A percentile compares a stretch with the other conserved stretches of the same genome.
Conservation (phyloP, 2,888 invertebrate species). For the Ennomos quercinarius region DNA sequence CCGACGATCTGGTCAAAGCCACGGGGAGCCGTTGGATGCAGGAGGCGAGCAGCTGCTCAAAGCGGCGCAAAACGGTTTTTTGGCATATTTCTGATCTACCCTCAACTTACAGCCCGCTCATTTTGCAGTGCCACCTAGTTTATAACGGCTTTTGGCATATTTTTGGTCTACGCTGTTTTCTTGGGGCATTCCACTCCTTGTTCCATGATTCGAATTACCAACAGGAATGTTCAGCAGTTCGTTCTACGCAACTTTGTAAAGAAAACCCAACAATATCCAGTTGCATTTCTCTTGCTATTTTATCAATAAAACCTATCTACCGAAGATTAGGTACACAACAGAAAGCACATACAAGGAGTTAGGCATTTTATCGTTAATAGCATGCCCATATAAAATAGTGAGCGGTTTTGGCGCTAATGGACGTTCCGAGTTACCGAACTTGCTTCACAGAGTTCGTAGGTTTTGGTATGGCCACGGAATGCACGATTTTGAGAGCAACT, state of each 20-base stretch:
- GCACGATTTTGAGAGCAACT: slow-evolving; percentile 26
- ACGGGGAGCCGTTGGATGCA: too few relatives aligned
- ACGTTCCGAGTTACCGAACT: slow-evolving; percentile 58
- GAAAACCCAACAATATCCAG: neutral
- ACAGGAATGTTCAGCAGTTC: too few relatives aligned
- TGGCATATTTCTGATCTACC: too few relatives aligned
- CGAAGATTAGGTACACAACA: slow-evolving; percentile 7
- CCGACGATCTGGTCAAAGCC: too few relatives aligned
- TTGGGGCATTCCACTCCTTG: too few relatives aligned
- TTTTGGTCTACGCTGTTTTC: too few relatives aligned
- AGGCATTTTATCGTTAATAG: slow-evolving; percentile 20
- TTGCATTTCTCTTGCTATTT: slow-evolving; percentile 28
- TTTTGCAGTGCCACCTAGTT: too few relatives aligned
- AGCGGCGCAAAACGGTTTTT: too few relatives aligned
- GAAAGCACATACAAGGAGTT: slow-evolving; percentile 12
- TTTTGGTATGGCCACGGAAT: slow-evolving; percentile 41
- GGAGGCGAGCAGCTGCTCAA: too few relatives aligned
- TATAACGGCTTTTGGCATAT: too few relatives aligned
- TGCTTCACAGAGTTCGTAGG: slow-evolving; percentile 47
- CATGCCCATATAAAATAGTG: slow-evolving; percentile 6
- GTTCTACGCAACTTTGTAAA: neutral
- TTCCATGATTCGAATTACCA: too few relatives aligned
- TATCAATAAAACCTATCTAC: slow-evolving; percentile 20
- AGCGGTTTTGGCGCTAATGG: slow-evolving; percentile 55
- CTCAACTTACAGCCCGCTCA: too few relatives aligned